Base-by-base conservation (phyloP, 2,888 invertebrate genomes). In the Volucella zonaria region DNA sequence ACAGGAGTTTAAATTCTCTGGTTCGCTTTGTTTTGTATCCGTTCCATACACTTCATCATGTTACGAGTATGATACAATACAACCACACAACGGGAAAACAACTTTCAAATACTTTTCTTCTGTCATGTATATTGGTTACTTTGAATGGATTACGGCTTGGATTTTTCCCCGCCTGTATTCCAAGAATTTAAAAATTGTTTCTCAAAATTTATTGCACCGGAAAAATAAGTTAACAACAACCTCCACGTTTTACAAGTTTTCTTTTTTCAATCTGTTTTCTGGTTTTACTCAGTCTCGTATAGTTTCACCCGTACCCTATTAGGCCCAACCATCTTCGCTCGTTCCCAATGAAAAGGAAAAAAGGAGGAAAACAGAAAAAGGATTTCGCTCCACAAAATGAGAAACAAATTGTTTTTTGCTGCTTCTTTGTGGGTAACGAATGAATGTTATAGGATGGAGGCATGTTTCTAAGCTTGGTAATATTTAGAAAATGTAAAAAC, bases 321-420 rank as follows among this genome's bases (percentile, higher is more conserved):
- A 43, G 10, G 49, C 15, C 3, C 31, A 15, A 6, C 43, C 38
- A 62, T 40, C 31, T 12, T 40, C 4, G 18, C 45, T 15, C n/a
- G 6, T 8, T 40, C 14, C 59, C 31, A 75, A 51, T 51, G 14
- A 61, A 56, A 43, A 61, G 18, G 14, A 59, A 58, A 52, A 51
- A 64, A 54, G n/a, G 61, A 31, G 49, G 42, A 56, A 59, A 67
- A 62, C 43, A 58, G 54, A 71, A 71, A 52, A 31, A 23, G 62
- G 73, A 81, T 80, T 77, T 54, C 52, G 58, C 47, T 81, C 59
- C 61, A 59, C 59, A 85, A 81, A 85, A 80, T 77, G 81, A 52
- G 76, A 73, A 73, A 68, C 73, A 85, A 81, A 85, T 85, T 80
- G 83, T 68, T 76, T 70, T 75, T 64, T 70, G 64, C 74, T 68